A percentile compares a stretch with the other conserved stretches of the same genome.
Conservation (phyloP, 2,888 invertebrate genomes). For the Scaeva pyrastri region DNA sequence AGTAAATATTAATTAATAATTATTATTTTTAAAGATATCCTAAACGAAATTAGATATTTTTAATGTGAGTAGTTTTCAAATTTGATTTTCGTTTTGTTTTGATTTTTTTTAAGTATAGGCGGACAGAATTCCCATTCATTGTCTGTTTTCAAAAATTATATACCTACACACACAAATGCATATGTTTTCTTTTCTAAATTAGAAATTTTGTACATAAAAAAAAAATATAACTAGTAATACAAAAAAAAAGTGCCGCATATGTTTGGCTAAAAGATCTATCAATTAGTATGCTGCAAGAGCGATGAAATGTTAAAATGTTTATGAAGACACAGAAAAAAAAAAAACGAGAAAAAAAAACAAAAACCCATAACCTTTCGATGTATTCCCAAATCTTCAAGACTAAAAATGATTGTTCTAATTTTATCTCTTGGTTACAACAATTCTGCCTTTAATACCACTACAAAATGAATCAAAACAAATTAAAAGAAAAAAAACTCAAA, state of each 20-base stretch:
- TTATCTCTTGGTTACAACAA: slow-evolving; percentile 44
- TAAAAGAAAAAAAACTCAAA: slow-evolving; percentile 18
- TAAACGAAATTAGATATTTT: slow-evolving; percentile 32
- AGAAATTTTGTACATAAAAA: slow-evolving; percentile 71
- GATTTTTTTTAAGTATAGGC: slow-evolving; percentile 30
- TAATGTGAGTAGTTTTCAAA: slow-evolving; percentile 23
- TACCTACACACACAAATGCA: slow-evolving; percentile 35
- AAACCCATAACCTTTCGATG: slow-evolving; percentile 36
- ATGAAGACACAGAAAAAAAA: slow-evolving; percentile 26
- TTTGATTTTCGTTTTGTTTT: slow-evolving; percentile 9
- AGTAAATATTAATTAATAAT: background rate
- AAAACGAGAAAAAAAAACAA: slow-evolving; percentile 1
- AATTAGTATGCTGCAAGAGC: slow-evolving; percentile 28
- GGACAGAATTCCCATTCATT: slow-evolving; percentile 23
- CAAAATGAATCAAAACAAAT: slow-evolving; percentile 30
- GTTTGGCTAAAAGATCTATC: slow-evolving; percentile 46
- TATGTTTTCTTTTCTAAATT: slow-evolving; percentile 71
- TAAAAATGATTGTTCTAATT: slow-evolving; percentile 15
- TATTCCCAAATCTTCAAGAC: slow-evolving; percentile 58
- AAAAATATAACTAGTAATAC: slow-evolving; percentile 36
- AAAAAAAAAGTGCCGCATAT: slow-evolving; percentile 48
- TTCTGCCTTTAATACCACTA: slow-evolving; percentile 14
- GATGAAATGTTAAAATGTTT: slow-evolving; percentile 37
- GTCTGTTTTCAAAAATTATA: slow-evolving; percentile 21
- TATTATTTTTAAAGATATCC: slow-evolving; percentile 21